Evolutionary conservation across 2,113 vertebrate species (phyloP).

Genomic region (Notothenia rossii): DNA sequence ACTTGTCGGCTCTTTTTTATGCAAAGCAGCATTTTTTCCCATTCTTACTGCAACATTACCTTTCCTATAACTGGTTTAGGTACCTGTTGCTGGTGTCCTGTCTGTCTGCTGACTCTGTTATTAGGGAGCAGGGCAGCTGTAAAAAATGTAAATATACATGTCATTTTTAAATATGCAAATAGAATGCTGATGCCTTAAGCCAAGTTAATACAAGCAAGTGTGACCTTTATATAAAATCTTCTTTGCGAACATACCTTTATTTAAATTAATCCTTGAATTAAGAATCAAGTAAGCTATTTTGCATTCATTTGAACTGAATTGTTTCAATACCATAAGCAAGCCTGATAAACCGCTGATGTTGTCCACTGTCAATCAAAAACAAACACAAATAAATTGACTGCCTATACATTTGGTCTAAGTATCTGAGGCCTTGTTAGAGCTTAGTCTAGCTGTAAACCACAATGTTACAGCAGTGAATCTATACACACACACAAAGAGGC

Average conservation of each 20-base stretch:
- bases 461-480: not conserved
- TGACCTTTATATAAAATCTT: not conserved
- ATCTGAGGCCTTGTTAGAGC: not conserved
- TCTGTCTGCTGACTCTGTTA: too few relatives aligned
- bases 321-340: not conserved
- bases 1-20: too few relatives aligned
- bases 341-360: not conserved
- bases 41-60: too few relatives aligned
- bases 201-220: too few relatives aligned
- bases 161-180: too few relatives aligned
- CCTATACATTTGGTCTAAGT: not conserved
- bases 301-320: not conserved
- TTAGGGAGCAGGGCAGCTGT: too few relatives aligned
- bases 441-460: not conserved
- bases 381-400: not conserved
- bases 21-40: too few relatives aligned
- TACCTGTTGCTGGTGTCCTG: too few relatives aligned
- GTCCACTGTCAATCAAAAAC: not conserved
- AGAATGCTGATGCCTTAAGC: too few relatives aligned
- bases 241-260: not conserved
- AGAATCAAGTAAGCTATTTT: not conserved
- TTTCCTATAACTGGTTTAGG: too few relatives aligned
- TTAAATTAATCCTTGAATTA: not conserved
- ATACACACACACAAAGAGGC: slow-evolving; percentile 2
- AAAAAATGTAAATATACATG: too few relatives aligned